Evolutionary conservation across 2,797 vertebrate genomes (phyloP).

Genomic region (Notolepis coatsorum): DNA sequence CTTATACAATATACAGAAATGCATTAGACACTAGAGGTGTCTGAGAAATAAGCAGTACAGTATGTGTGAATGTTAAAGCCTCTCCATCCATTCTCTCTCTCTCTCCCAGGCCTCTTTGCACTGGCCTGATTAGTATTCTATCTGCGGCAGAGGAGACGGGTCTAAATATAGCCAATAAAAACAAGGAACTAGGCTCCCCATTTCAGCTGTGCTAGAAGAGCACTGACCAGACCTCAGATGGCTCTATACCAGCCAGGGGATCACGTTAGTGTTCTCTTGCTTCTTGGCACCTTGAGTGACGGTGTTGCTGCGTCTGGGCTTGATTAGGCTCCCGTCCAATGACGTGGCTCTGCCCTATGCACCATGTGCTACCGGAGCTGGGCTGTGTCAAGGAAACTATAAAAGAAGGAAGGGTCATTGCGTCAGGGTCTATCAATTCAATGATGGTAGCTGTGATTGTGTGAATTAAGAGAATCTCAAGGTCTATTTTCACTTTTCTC

Average conservation of each 20-base stretch:
- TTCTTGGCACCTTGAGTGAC: conserved; percentile 52
- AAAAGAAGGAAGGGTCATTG: conserved; percentile 40
- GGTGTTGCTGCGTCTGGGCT: conserved; percentile 42
- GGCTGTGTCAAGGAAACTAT: conserved; percentile 36
- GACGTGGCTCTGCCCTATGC: conserved; percentile 59
- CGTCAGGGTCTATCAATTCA: conserved; percentile 66
- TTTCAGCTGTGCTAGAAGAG: conserved; percentile 39
- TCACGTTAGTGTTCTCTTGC: conserved; percentile 44
- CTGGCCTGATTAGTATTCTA: conserved; percentile 82
- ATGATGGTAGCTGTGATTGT: conserved; percentile 60
- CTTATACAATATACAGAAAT: conserved; percentile 47
- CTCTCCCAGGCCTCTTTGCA: conserved; percentile 56
- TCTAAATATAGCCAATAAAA: conserved; percentile 81
- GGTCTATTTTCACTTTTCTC: conserved; percentile 57
- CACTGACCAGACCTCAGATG: conserved; percentile 42
- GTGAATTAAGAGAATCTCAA: conserved; percentile 66
- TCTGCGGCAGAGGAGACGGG: conserved; percentile 72
- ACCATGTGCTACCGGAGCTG: conserved; percentile 52
- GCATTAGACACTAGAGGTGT: conserved; percentile 38
- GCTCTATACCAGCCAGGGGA: conserved; percentile 41
- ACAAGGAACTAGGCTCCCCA: conserved; percentile 51
- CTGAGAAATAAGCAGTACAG: conserved; percentile 47
- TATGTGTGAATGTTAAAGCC: conserved; percentile 25
- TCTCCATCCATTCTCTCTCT: conserved; percentile 32
- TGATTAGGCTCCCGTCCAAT: conserved; percentile 69